Evolutionary conservation across 2,797 vertebrate species (phyloP), one percentile per base, ranked within the genome.

Genomic region (Graptemys geographica): DNA sequence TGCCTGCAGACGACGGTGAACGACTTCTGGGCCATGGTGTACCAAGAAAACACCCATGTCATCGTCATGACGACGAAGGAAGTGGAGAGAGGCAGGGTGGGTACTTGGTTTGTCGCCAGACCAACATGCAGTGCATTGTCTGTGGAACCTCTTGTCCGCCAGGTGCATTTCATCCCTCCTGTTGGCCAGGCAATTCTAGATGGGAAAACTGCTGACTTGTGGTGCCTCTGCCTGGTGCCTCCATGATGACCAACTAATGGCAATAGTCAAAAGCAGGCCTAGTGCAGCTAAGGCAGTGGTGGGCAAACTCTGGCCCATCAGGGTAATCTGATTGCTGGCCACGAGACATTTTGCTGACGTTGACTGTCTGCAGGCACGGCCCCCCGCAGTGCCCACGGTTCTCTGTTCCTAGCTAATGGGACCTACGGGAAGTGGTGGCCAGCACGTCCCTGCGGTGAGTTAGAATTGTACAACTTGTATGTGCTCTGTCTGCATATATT

Each of bases 21-120:
- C 0, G 99, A 99, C 98, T 99, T 99, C 98, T 99, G 99, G 99
- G 98, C 98, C 95, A 99, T 99, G 99, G 98, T 99, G 65, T 98
- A 99, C 94, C 99, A 99, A 94, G 99, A 99, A 98, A 99, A 99
- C 85, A 98, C 98, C 0, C 99, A 98, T 0, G 98, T 99, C 96
- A 99, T 99, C 4, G 99, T 99, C 94, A 99, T 99, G 99, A 99
- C 99, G 2, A 99, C 99, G 37, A 99, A 99, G 97, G 99, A 99
- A 96, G 98, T 99, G 97, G 99, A 99, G 95, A 94, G 98, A 96
- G 99, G 99, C 91, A 97, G 98, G 98, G 99, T 99, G 96, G 98
- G 99, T 9, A 1, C 37, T 4, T 3, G 41, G 59, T 37, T 27
- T 33, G 55, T 31, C 7, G 6, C 6, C 1, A 5, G 51, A 37